Evolutionary conservation across 2,888 invertebrate species (phyloP), one percentile per base, ranked within the genome.

Genomic region (Thysanoteuthis rhombus): DNA sequence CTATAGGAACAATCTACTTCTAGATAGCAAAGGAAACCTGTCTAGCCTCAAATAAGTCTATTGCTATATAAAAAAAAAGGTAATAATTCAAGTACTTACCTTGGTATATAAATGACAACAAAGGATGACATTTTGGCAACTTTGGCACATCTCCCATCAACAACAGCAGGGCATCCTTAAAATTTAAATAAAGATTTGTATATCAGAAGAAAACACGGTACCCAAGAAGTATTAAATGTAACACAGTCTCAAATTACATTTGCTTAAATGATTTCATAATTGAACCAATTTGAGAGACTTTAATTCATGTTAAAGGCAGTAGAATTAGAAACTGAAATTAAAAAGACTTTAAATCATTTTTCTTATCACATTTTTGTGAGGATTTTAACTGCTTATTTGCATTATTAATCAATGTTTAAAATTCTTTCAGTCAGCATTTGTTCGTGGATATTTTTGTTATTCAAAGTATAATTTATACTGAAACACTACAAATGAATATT

Each of bases 141-240:
- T 96, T 98, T 97, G 97, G 97, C 95, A 98, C 98, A 39, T 97
- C 98, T 96, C 98, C 98, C 98, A 99, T 98, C 95, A 99, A 97
- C 95, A 98, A 98, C 95, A 99, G 97, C 97, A 99, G 98, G 92
- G 99, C 99, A 92, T 98, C 98, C 98, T 98, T 96, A 93, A 97
- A 96, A 38, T 45, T 90, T 42, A 92, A n/a, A 93, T 45, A 91
- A 36, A 40, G 25, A 32, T 40, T 40, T 52, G 22, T 52, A 52
- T 52, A 25, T 52, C 22, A 5, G 52, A 47, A 42, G 42, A 42
- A 42, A 42, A 6, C 16, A 12, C 16, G 4, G 0, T 8, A 42
- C 42, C 47, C 19, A 47, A 47, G 47, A 47, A 47, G 16, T 47
- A 19, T 19, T 47, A 47, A 47, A 22, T 1, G 0, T 22, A 47